Percentiles rank a stretch among this genome's conserved stretches.
Evolutionary conservation across 2,888 invertebrate genomes (phyloP).

Genomic region (Odontomyia ornata): DNA sequence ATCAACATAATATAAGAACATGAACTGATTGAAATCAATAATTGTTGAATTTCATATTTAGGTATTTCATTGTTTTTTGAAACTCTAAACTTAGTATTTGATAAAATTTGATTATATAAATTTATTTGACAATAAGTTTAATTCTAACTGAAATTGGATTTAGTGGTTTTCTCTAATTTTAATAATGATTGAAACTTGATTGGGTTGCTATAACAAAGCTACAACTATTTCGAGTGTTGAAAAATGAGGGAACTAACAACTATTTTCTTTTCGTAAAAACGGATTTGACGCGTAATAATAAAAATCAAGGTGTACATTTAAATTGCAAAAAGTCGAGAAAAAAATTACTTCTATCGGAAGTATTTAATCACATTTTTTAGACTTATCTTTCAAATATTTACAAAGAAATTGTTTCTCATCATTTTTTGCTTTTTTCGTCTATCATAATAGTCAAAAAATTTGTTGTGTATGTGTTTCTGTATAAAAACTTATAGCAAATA

Average conservation of each 20-base stretch:
- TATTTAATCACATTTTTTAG: slow-evolving; percentile 41
- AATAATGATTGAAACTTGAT: not conserved
- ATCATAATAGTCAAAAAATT: slow-evolving; percentile 29
- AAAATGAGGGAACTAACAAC: no score
- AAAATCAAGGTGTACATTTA: not conserved
- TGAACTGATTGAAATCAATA: not conserved
- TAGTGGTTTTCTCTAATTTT: not conserved
- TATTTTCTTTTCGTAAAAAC: not conserved
- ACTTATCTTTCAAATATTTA: slow-evolving; percentile 41
- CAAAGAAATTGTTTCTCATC: slow-evolving; percentile 21
- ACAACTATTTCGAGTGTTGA: no score
- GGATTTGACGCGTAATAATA: not conserved
- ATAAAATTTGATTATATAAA: not conserved
- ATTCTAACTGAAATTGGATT: not conserved
- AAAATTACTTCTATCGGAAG: slow-evolving; percentile 39
- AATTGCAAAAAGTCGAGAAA: slow-evolving; percentile 6
- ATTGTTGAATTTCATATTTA: not conserved
- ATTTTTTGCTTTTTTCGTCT: not conserved
- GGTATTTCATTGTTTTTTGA: not conserved
- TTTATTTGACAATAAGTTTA: not conserved
- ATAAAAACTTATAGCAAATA: slow-evolving; percentile 41
- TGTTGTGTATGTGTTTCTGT: slow-evolving; percentile 6
- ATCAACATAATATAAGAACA: not conserved
- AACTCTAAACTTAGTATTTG: slow-evolving; percentile 4
- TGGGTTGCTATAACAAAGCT: no score